Conservation (phyloP, 1,140 invertebrate genomes). For the Holcopasites calliopsidis region DNA sequence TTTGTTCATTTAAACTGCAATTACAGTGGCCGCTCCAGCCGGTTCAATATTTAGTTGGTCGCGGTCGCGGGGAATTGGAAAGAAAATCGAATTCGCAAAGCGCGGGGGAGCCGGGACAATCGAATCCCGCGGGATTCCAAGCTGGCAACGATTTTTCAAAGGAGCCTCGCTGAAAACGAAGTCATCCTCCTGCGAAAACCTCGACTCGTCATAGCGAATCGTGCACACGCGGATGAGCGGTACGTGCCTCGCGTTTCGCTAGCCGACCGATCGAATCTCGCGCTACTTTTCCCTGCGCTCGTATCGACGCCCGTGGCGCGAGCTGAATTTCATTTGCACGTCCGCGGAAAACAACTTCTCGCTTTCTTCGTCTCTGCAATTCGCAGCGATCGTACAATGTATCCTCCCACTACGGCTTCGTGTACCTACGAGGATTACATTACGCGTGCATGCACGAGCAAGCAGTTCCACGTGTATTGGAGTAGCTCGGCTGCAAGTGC, state of each 20-base stretch:
- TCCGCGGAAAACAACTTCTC: constrained; percentile 34
- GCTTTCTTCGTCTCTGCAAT: constrained; percentile 26
- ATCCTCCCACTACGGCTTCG: not conserved
- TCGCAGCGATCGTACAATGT: constrained; percentile 4
- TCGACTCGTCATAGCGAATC: constrained; percentile 23
- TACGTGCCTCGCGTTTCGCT: constrained; percentile 44
- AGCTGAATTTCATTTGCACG: constrained; percentile 38
- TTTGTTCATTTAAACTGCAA: too few relatives aligned
- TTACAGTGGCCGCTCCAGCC: too few relatives aligned
- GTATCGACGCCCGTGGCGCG: constrained; percentile 1
- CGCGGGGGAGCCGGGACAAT: not conserved
- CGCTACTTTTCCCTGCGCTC: constrained; percentile 6
- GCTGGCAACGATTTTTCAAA: constrained; percentile 17
- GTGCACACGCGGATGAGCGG: constrained; percentile 13
- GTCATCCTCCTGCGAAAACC: constrained; percentile 2
- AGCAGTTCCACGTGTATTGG: not conserved
- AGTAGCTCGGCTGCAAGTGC: not conserved
- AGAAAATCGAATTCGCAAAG: not conserved
- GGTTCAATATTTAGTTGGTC: too few relatives aligned
- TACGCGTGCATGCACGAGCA: not conserved
- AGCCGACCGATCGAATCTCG: constrained; percentile 39
- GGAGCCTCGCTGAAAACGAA: not conserved
- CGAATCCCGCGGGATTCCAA: constrained; percentile 4
- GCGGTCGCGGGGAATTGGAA: not conserved
- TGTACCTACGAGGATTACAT: constrained; percentile 19